Percentiles rank a stretch among this genome's conserved stretches.
Evolutionary conservation across 2,888 invertebrate genomes (phyloP).

Genomic region (Perizoma flavofasciatum): DNA sequence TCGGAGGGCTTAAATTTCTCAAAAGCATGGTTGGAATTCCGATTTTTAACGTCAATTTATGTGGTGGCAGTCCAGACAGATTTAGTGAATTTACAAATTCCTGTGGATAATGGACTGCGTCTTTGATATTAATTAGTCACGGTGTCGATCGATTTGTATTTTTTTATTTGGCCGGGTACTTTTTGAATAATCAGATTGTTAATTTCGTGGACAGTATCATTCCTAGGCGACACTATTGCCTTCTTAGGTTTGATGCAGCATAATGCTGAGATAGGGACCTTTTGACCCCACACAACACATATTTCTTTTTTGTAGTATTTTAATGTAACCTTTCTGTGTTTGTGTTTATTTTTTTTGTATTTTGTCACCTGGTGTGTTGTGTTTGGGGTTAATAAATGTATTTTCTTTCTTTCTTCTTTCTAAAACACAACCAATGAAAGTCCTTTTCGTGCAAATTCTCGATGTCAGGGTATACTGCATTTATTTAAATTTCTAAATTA

Average conservation of each 20-base stretch:
- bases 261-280: too few relatives aligned
- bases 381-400: too few relatives aligned
- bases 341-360: too few relatives aligned
- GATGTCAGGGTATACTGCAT: conserved; percentile 25
- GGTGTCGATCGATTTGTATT: conserved; percentile 39
- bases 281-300: too few relatives aligned
- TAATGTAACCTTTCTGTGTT: too few relatives aligned
- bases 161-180: conserved; percentile 29
- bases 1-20: conserved; percentile 37
- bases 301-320: too few relatives aligned
- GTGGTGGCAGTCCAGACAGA: conserved; percentile 38
- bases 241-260: too few relatives aligned
- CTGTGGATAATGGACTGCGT: conserved; percentile 41
- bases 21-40: conserved; percentile 34
- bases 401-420: too few relatives aligned
- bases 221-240: conserved; percentile 41
- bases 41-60: conserved; percentile 38
- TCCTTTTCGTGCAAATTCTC: conserved; percentile 30
- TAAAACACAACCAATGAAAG: conserved; percentile 39
- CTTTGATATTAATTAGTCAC: conserved; percentile 40
- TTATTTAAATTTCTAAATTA: conserved; percentile 35
- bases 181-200: conserved; percentile 30
- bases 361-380: too few relatives aligned
- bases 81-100: conserved; percentile 47
- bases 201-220: conserved; percentile 42